A percentile compares a stretch with the other conserved stretches of the same genome.
These are phyloP conservation scores for Loris lydekkerianus DNA, from an alignment of 2,797 vertebrate species.

Conservation along the genomic window DNA sequence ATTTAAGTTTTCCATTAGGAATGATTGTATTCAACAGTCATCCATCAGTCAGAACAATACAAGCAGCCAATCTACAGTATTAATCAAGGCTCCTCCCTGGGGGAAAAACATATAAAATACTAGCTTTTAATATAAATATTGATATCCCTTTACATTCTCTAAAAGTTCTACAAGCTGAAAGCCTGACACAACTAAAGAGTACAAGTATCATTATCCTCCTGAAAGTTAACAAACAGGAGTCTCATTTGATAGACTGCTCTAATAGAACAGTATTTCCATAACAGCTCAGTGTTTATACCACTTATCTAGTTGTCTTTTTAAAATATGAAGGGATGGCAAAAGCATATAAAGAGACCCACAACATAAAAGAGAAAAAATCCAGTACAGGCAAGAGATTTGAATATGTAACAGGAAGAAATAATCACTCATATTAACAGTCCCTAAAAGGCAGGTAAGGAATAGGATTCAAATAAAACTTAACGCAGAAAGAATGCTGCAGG, in stretches of 20 bases:
- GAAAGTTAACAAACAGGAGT: not conserved
- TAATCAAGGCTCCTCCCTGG: not conserved
- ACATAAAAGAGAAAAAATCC: not conserved
- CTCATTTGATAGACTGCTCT: not conserved
- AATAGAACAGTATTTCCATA: not conserved
- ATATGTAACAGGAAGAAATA: not conserved
- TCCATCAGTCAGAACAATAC: not conserved
- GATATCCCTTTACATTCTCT: not conserved
- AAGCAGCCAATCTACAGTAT: not conserved
- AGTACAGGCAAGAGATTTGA: not conserved
- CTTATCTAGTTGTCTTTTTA: not conserved
- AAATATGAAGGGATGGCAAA: not conserved
- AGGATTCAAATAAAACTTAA: conserved; percentile 7
- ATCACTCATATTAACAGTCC: not conserved
- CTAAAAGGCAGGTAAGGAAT: not conserved
- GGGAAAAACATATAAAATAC: not conserved
- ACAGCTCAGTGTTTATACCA: not conserved
- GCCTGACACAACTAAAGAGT: not conserved
- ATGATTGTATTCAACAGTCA: not conserved
- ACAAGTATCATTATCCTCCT: not conserved
- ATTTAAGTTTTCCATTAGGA: not conserved
- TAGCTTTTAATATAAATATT: not conserved
- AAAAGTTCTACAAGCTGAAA: not conserved
- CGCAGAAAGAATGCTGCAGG: not conserved
- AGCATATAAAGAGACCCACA: not conserved